Evolutionary conservation across 2,113 vertebrate species (phyloP).

Genomic region (Anseranas semipalmata): DNA sequence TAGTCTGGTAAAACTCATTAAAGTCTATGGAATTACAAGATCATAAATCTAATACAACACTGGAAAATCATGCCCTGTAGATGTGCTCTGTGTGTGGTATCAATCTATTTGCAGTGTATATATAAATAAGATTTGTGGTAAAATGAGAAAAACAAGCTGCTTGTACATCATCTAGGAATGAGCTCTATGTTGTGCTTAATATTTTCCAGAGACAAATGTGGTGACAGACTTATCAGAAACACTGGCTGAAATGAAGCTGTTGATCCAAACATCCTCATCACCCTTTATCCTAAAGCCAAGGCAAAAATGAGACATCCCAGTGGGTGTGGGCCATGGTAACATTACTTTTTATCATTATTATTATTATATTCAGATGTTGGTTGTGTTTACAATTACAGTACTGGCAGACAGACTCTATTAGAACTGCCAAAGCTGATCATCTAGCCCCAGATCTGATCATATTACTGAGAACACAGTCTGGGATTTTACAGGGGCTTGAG

Average conservation of each 20-base stretch:
- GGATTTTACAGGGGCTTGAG: not conserved
- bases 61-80: not conserved
- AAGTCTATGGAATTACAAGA: conserved; percentile 11
- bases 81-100: conserved; percentile 33
- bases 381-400: conserved; percentile 57
- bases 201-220: conserved; percentile 60
- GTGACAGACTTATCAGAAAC: conserved; percentile 60
- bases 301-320: conserved; percentile 47
- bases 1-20: conserved; percentile 18
- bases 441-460: conserved; percentile 35
- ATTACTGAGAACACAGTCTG: conserved; percentile 46
- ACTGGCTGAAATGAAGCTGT: conserved; percentile 56
- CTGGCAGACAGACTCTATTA: conserved; percentile 42
- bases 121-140: conserved; percentile 23
- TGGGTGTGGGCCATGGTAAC: conserved; percentile 49
- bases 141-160: conserved; percentile 57
- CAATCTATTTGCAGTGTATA: conserved; percentile 16
- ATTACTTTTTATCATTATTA: conserved; percentile 36
- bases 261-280: conserved; percentile 56
- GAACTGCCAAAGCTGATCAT: conserved; percentile 45
- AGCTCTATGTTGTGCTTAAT: conserved; percentile 29
- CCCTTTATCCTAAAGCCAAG: conserved; percentile 54
- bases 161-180: conserved; percentile 23
- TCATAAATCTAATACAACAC: not conserved
- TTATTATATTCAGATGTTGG: conserved; percentile 64